Percentiles rank a stretch among this genome's conserved stretches.
Evolutionary conservation across 2,797 vertebrate genomes (phyloP).

Genomic region (Fundulus diaphanus): DNA sequence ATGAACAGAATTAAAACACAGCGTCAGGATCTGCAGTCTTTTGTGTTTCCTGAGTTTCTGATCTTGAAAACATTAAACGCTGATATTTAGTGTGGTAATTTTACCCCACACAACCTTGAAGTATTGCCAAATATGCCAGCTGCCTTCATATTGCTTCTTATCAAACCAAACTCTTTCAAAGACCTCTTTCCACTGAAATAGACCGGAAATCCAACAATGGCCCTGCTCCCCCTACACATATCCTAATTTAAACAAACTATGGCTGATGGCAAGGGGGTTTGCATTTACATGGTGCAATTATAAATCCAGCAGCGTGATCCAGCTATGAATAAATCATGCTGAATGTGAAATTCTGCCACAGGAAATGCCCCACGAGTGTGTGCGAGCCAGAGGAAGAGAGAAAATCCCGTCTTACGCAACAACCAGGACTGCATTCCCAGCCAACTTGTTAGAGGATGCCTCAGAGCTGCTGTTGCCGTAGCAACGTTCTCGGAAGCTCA

Average conservation of each 20-base stretch:
- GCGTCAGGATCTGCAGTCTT: slow-evolving; percentile 48
- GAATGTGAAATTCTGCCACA: slow-evolving; percentile 70
- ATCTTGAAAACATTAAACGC: not conserved
- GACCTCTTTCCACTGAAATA: slow-evolving; percentile 37
- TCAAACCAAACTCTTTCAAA: slow-evolving; percentile 44
- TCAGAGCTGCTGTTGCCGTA: slow-evolving; percentile 72
- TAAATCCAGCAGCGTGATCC: slow-evolving; percentile 61
- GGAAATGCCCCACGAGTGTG: slow-evolving; percentile 72
- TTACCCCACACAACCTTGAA: slow-evolving; percentile 20
- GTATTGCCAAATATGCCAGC: not conserved
- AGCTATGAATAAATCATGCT: slow-evolving; percentile 77
- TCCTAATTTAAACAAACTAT: slow-evolving; percentile 45
- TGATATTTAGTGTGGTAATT: slow-evolving; percentile 4
- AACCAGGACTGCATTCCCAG: slow-evolving; percentile 69
- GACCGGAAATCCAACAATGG: slow-evolving; percentile 39
- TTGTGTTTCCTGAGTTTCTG: slow-evolving; percentile 16
- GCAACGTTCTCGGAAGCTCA: slow-evolving; percentile 68
- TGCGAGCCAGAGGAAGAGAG: slow-evolving; percentile 40
- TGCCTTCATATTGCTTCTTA: slow-evolving; percentile 25
- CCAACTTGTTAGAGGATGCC: slow-evolving; percentile 74
- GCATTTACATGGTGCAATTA: slow-evolving; percentile 60
- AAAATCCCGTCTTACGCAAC: slow-evolving; percentile 73
- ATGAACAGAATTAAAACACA: slow-evolving; percentile 47
- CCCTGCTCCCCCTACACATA: slow-evolving; percentile 9
- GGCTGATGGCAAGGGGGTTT: slow-evolving; percentile 48